These are phyloP conservation scores for Lacanobia oleracea DNA, from an alignment of 2,888 invertebrate species.

Conservation along the genomic window DNA sequence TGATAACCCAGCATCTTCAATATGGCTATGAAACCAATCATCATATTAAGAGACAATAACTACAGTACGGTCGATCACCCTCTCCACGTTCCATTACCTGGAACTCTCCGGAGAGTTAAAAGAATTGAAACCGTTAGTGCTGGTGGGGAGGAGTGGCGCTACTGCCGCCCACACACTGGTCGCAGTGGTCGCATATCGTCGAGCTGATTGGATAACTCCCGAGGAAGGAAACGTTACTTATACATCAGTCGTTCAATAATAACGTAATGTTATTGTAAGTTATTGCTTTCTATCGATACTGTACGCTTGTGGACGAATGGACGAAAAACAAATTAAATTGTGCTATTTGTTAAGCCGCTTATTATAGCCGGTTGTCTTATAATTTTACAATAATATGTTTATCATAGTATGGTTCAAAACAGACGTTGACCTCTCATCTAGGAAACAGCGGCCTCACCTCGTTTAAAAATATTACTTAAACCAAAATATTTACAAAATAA, in stretches of 20 bases:
- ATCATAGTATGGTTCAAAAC: too few relatives aligned
- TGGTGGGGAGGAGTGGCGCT: slow-evolving; percentile 3
- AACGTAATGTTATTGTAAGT: slow-evolving; percentile 17
- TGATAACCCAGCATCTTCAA: too few relatives aligned
- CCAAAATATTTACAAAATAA: too few relatives aligned
- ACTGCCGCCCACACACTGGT: neutral
- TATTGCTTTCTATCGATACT: slow-evolving; percentile 8
- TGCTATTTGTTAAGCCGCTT: neutral
- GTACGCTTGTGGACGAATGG: neutral
- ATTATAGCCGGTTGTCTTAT: too few relatives aligned
- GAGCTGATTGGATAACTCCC: slow-evolving; percentile 36
- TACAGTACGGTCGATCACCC: neutral
- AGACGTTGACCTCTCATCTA: too few relatives aligned
- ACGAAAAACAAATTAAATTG: neutral
- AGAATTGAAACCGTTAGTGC: slow-evolving; percentile 49
- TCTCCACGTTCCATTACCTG: slow-evolving; percentile 9
- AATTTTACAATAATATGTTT: too few relatives aligned
- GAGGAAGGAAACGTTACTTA: slow-evolving; percentile 28
- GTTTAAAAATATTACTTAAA: too few relatives aligned
- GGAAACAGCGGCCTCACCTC: too few relatives aligned
- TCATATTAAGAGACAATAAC: neutral
- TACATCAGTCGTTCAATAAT: slow-evolving; percentile 25
- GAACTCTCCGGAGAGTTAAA: slow-evolving; percentile 24
- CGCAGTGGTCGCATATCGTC: neutral
- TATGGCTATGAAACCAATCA: neutral